Base-by-base conservation (phyloP, 2,888 invertebrate genomes). In the Petrophora chlorosata region DNA sequence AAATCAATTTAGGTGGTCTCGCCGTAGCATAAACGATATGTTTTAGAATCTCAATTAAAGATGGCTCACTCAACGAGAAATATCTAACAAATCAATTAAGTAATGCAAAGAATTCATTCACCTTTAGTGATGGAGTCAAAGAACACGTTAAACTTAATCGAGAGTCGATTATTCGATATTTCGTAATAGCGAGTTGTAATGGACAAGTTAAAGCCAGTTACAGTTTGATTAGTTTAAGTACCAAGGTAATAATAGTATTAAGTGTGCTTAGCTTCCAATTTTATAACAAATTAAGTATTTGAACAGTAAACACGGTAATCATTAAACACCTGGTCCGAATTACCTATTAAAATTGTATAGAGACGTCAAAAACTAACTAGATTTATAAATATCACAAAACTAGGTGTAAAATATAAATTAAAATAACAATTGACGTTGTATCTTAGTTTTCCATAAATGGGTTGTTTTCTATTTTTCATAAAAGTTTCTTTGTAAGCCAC, bases 11-110 rank as follows among this genome's bases (percentile, higher is more conserved):
- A 67, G 73, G 76, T 78, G 76, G 77, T 79, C 75, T 64, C 66
- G 61, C 65, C 53, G 60, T 57, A 65, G 62, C 63, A 41, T 61
- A 60, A 70, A 71, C 68, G 70, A 72, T 76, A 73, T 76, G 70
- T 77, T 75, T 78, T 70, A 76, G 69, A 81, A 74, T 72, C 69
- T 78, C 80, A 82, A 84, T 82, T 84, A 81, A 81, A 84, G 78
- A 83, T 80, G 73, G 83, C 76, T 82, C 83, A 85, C 76, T 82
- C 81, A 76, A 82, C 80, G 73, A 83, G 76, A 84, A 82, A 82
- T 80, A 83, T 85, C 83, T 75, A 82, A 85, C 85, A 85, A 86
- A 88, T 87, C 85, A 87, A 88, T 87, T 86, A 85, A 81, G 76
- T 80, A 85, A 86, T 86, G 85, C 84, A 76, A 83, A 79, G 87